A percentile compares a stretch with the other conserved stretches of the same genome.
Conservation (phyloP, 2,797 vertebrate genomes). For the Pagetopsis macropterus region DNA sequence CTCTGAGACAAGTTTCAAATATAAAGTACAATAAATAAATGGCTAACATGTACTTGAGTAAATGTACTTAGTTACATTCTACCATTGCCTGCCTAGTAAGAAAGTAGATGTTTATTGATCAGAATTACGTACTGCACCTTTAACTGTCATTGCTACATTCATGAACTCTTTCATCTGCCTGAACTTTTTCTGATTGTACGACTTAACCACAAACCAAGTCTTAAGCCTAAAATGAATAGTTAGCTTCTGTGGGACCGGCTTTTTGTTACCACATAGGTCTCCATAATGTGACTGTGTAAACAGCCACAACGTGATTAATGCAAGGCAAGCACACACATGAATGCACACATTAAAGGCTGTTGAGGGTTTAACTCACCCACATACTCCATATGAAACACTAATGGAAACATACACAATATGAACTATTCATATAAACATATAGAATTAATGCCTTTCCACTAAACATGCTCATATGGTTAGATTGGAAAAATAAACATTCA, state of each 20-base stretch:
- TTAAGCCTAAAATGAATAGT: slow-evolving; percentile 16
- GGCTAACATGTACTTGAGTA: too few species aligned
- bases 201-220: slow-evolving; percentile 14
- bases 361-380: slow-evolving; percentile 37
- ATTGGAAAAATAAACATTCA: not conserved
- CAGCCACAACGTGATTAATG: slow-evolving; percentile 18
- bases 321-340: not conserved
- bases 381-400: not conserved
- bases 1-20: not conserved
- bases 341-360: slow-evolving; percentile 24
- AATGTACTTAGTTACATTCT: not conserved
- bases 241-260: slow-evolving; percentile 3
- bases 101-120: slow-evolving; percentile 9
- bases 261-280: slow-evolving; percentile 17
- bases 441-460: slow-evolving; percentile 4
- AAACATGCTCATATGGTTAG: not conserved
- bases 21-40: not conserved
- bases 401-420: slow-evolving; percentile 1
- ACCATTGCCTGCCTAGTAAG: not conserved
- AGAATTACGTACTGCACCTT: not conserved
- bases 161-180: not conserved
- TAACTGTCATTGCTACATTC: not conserved
- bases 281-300: slow-evolving; percentile 22
- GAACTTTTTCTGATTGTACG: slow-evolving; percentile 7
- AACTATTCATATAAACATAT: slow-evolving; percentile 4